These are phyloP conservation scores for Leucania comma DNA, from an alignment of 2,888 invertebrate genomes.

Conservation along the genomic window DNA sequence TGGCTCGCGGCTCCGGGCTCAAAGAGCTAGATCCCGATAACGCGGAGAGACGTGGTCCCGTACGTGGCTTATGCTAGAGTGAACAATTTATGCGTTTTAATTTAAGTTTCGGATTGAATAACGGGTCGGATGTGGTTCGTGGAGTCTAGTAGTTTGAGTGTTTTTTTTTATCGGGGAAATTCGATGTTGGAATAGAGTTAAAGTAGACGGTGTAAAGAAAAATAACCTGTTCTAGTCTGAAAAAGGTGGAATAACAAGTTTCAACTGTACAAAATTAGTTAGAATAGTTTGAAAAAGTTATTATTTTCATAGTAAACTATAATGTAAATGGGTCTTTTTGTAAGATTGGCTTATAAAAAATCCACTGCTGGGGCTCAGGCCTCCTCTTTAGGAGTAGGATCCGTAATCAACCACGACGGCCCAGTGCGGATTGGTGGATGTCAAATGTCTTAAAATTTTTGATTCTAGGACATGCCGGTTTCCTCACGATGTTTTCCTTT, in stretches of 20 bases:
- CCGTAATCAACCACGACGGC: no score
- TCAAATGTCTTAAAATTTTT: no score
- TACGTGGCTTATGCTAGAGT: slow-evolving; percentile 67
- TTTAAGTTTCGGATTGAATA: slow-evolving; percentile 55
- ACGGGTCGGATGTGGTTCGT: slow-evolving; percentile 14
- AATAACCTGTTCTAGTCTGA: background rate
- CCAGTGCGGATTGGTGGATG: no score
- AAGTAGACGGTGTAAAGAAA: background rate
- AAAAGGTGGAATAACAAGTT: background rate
- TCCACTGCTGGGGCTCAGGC: no score
- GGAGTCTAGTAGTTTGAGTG: background rate
- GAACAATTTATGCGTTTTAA: slow-evolving; percentile 62
- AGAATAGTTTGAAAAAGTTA: no score
- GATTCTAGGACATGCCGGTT: no score
- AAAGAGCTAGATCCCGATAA: slow-evolving; percentile 86
- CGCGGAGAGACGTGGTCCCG: slow-evolving; percentile 72
- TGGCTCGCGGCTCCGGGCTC: slow-evolving; percentile 76
- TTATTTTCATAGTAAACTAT: background rate
- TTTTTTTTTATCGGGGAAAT: background rate
- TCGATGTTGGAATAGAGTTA: background rate
- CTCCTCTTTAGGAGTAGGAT: no score
- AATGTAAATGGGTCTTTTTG: background rate
- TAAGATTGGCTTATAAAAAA: no score
- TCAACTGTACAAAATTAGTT: no score
- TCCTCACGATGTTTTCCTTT: no score